A percentile compares a stretch with the other conserved stretches of the same genome.
These are phyloP conservation scores for Dasyprocta punctata DNA, from an alignment of 2,113 vertebrate genomes.

Conservation along the genomic window DNA sequence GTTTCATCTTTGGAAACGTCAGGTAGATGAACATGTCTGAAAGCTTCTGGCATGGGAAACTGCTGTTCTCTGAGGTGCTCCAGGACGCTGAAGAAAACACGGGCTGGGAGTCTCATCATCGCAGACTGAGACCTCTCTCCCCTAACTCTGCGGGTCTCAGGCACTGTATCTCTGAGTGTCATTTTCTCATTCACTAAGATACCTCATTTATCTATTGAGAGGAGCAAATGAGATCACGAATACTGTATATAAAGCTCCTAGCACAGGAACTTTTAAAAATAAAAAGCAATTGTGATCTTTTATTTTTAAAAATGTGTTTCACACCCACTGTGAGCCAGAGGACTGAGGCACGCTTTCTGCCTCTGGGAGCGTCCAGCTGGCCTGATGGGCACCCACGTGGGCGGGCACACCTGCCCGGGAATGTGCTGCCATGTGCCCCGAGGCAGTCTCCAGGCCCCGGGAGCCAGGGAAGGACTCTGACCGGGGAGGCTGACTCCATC, in stretches of 20 bases:
- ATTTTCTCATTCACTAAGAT: conserved; percentile 23
- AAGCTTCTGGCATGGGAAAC: background rate
- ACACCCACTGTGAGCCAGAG: background rate
- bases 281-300: no score
- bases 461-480: background rate
- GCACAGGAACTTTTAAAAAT: no score
- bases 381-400: background rate
- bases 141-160: background rate
- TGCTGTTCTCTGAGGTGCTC: background rate
- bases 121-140: background rate
- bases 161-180: background rate
- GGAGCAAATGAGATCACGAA: background rate
- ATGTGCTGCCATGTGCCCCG: background rate
- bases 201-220: background rate
- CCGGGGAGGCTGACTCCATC: background rate
- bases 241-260: background rate
- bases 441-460: rapidly evolving
- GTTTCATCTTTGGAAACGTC: background rate
- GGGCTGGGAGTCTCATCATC: background rate
- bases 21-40: background rate
- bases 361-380: background rate
- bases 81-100: background rate
- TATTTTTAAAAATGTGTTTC: background rate
- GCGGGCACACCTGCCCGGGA: rapidly evolving
- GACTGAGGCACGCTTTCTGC: background rate